These are phyloP conservation scores for Hemitrygon akajei DNA, from an alignment of 2,797 vertebrate species.

Conservation along the genomic window DNA sequence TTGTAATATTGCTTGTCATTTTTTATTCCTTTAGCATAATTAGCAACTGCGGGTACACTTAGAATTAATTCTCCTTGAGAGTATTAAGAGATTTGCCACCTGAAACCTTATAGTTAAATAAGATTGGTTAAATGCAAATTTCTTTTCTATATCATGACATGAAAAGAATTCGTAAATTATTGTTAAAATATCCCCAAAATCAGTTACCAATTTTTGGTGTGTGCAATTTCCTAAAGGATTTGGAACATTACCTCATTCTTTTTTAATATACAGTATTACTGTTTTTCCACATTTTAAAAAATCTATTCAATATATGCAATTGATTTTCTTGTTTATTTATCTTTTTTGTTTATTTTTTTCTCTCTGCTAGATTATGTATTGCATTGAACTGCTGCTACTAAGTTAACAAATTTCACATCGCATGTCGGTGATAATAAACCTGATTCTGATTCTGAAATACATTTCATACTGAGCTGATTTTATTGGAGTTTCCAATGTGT, in stretches of 20 bases:
- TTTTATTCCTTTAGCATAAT: constrained; percentile 22
- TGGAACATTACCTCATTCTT: not conserved
- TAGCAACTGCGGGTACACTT: constrained; percentile 32
- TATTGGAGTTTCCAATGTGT: not conserved
- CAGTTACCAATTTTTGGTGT: not conserved
- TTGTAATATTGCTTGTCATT: not conserved
- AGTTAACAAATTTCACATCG: too few relatives aligned
- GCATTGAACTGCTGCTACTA: too few relatives aligned
- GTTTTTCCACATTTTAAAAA: too few relatives aligned
- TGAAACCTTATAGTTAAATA: constrained; percentile 9
- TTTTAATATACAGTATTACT: too few relatives aligned
- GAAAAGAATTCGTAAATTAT: not conserved
- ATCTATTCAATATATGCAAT: too few relatives aligned
- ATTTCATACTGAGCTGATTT: not conserved
- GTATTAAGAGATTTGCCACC: constrained; percentile 28
- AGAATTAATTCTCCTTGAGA: constrained; percentile 34
- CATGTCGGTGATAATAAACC: too few relatives aligned
- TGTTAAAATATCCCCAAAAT: not conserved
- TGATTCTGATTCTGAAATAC: too few relatives aligned
- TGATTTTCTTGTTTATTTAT: too few relatives aligned
- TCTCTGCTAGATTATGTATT: too few relatives aligned
- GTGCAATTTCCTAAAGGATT: not conserved
- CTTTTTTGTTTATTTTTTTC: too few relatives aligned
- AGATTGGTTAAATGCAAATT: not conserved
- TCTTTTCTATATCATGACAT: not conserved